Conservation (phyloP, 2,888 invertebrate species). For the Aporophyla lueneburgensis region DNA sequence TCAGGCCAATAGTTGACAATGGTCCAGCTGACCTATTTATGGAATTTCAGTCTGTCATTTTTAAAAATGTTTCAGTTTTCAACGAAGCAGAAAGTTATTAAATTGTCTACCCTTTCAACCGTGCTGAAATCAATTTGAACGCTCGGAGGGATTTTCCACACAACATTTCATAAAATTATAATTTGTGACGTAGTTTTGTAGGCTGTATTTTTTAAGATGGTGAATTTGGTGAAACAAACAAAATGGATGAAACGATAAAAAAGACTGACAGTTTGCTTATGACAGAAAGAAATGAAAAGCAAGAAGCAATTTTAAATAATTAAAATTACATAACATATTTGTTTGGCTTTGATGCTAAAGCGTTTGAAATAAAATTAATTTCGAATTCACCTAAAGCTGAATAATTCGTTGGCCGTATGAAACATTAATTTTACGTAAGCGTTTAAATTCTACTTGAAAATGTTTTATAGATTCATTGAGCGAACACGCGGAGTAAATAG, state of each 20-base stretch:
- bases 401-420: slow-evolving; percentile 17
- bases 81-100: slow-evolving; percentile 7
- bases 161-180: neutral
- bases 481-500: slow-evolving; percentile 10
- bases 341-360: neutral
- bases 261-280: neutral
- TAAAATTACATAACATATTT: neutral
- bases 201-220: neutral
- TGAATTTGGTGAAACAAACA: no score
- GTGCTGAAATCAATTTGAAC: slow-evolving; percentile 16
- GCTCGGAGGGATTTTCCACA: slow-evolving; percentile 1
- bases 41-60: neutral
- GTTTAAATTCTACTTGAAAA: slow-evolving; percentile 23
- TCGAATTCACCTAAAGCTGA: slow-evolving; percentile 7
- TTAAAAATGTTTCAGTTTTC: slow-evolving; percentile 25
- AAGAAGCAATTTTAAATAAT: neutral
- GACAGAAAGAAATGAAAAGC: neutral
- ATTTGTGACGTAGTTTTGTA: neutral
- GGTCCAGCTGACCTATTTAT: slow-evolving; percentile 32
- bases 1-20: slow-evolving; percentile 27
- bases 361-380: slow-evolving; percentile 2
- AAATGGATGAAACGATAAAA: neutral
- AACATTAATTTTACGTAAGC: slow-evolving; percentile 7
- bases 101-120: slow-evolving; percentile 18
- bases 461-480: slow-evolving; percentile 31